phyloP scores from a whole-genome alignment of 2,888 invertebrate species.

The Oscheius sp. region DNA sequence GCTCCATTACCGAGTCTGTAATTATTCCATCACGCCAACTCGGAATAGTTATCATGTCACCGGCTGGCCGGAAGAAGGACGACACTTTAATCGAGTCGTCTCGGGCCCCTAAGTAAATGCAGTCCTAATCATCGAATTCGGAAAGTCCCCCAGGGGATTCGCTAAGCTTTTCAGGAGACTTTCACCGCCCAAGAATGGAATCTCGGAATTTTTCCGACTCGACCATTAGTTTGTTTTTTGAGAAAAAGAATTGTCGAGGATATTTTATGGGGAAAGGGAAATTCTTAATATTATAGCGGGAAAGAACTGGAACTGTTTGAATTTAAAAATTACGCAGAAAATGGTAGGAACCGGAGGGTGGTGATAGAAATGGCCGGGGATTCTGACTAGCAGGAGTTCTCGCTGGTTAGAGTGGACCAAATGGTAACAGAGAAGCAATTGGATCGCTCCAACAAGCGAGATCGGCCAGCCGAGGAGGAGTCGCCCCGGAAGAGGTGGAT shows the following conservation, averaged over 20 bases:
- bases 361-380: neutral
- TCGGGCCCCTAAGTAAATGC: conserved; percentile 29
- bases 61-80: neutral
- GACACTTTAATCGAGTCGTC: conserved; percentile 28
- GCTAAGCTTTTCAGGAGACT: neutral
- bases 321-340: no score
- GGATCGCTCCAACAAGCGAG: conserved; percentile 32
- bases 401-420: conserved; percentile 33
- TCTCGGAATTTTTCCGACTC: no score
- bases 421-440: conserved; percentile 20
- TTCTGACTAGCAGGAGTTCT: no score
- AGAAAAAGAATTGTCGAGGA: no score
- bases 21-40: conserved; percentile 21
- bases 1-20: conserved; percentile 18
- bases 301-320: no score
- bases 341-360: neutral
- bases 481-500: neutral
- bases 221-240: no score
- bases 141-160: conserved; percentile 20
- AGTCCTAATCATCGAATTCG: conserved; percentile 35
- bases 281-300: no score
- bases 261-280: no score
- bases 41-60: neutral
- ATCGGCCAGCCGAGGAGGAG: neutral
- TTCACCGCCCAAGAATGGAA: neutral